Evolutionary conservation across 2,888 invertebrate genomes (phyloP).

Genomic region (Pollenia angustigena): DNA sequence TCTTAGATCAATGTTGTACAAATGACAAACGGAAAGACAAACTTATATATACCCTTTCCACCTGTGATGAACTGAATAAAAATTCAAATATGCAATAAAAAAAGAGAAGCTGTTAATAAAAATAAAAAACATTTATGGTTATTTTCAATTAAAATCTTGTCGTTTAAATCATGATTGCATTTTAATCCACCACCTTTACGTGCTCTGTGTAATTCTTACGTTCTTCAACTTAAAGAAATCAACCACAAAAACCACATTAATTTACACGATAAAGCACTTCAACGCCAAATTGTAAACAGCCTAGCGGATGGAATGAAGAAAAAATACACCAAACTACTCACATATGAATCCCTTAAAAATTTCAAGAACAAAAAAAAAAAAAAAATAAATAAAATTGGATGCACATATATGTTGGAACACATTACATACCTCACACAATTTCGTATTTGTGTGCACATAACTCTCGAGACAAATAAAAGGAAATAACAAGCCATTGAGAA

Average conservation of each 20-base stretch:
- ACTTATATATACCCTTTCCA: too few species aligned
- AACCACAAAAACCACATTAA: constrained; percentile 74
- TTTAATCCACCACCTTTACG: constrained; percentile 72
- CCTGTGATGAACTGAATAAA: too few species aligned
- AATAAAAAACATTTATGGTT: constrained; percentile 57
- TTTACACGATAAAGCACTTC: constrained; percentile 76
- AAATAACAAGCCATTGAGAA: constrained; percentile 2
- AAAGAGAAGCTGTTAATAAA: constrained; percentile 57
- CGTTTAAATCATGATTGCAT: constrained; percentile 72
- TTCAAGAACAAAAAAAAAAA: background rate
- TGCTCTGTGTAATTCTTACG: constrained; percentile 65
- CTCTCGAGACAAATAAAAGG: constrained; percentile 33
- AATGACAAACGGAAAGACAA: too few species aligned
- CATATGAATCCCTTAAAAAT: constrained; percentile 55
- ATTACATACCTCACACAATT: constrained; percentile 57
- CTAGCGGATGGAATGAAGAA: constrained; percentile 14
- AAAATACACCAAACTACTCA: constrained; percentile 7
- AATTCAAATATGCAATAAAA: constrained; percentile 14
- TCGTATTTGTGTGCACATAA: background rate
- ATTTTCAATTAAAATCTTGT: constrained; percentile 74
- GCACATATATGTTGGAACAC: constrained; percentile 49
- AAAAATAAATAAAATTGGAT: background rate
- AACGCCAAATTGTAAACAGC: constrained; percentile 61
- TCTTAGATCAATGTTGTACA: too few species aligned
- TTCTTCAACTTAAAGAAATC: constrained; percentile 63